These are phyloP conservation scores for Manis crassicaudata DNA, from an alignment of 2,797 vertebrate genomes.

Conservation along the genomic window DNA sequence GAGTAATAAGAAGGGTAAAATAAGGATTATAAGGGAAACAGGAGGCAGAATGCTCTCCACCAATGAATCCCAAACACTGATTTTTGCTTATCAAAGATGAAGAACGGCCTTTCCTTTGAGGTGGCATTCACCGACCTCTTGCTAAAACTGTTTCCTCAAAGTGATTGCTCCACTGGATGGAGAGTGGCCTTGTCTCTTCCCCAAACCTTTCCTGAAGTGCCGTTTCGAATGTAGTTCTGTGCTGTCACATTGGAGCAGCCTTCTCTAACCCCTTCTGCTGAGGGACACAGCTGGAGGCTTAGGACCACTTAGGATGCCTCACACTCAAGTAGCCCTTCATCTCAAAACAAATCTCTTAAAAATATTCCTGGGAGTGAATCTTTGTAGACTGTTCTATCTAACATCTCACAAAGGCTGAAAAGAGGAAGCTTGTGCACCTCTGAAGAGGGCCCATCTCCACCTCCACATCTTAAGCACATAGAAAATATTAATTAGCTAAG, in stretches of 20 bases:
- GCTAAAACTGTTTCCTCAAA: conserved; percentile 77
- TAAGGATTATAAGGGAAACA: conserved; percentile 6
- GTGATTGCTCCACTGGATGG: conserved; percentile 75
- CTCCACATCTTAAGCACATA: conserved; percentile 64
- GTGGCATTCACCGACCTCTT: conserved; percentile 69
- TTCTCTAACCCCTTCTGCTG: conserved; percentile 67
- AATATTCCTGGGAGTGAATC: conserved; percentile 80
- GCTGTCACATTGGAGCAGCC: conserved; percentile 68
- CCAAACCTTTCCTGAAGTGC: conserved; percentile 75
- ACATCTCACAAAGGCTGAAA: conserved; percentile 48
- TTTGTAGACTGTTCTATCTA: conserved; percentile 73
- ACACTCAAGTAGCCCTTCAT: conserved; percentile 76
- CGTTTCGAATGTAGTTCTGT: conserved; percentile 72
- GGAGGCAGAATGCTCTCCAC: conserved; percentile 28
- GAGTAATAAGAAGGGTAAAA: conserved; percentile 48
- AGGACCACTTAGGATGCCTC: conserved; percentile 76
- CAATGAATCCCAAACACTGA: conserved; percentile 49
- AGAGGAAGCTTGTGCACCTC: conserved; percentile 48
- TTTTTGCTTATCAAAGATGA: conserved; percentile 52
- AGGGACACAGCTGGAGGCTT: conserved; percentile 78
- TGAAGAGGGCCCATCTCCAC: conserved; percentile 47
- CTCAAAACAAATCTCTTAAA: conserved; percentile 82
- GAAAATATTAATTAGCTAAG: conserved; percentile 80
- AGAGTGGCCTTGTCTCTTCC: conserved; percentile 74
- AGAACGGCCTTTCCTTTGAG: conserved; percentile 18